Conservation (phyloP, 2,797 vertebrate genomes). For the Mormyrus proboscirostris region DNA sequence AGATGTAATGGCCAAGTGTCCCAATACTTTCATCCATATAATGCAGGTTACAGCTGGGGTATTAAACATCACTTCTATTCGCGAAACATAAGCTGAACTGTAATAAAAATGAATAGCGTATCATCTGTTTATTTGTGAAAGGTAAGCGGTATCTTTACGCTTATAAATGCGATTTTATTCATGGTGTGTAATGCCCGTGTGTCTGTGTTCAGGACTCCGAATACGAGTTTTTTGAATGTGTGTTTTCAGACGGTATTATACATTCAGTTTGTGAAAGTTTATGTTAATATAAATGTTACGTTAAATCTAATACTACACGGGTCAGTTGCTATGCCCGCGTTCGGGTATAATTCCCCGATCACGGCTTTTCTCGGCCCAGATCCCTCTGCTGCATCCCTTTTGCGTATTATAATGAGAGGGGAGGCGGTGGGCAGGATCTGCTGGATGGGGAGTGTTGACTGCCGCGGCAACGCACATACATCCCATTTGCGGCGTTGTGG, state of each 20-base stretch:
- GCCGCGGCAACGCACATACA: not conserved
- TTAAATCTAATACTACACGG: not conserved
- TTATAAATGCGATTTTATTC: not conserved
- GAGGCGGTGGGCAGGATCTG: constrained; percentile 8
- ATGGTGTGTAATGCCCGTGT: not conserved
- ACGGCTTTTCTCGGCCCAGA: not conserved
- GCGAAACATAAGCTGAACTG: not conserved
- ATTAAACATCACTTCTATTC: not conserved
- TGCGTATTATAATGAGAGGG: constrained; percentile 9
- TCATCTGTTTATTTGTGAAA: not conserved
- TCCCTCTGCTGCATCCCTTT: not conserved
- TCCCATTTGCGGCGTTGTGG: not conserved
- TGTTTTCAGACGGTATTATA: not conserved
- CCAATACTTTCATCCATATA: not conserved
- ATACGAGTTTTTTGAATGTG: not conserved
- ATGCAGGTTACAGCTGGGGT: not conserved
- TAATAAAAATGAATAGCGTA: not conserved
- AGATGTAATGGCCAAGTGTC: not conserved
- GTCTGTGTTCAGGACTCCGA: not conserved
- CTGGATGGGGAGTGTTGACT: not conserved
- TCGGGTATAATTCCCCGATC: not conserved
- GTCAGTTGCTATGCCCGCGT: not conserved
- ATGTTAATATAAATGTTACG: not conserved
- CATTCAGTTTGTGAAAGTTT: not conserved
- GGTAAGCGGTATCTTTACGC: not conserved